Evolutionary conservation across 2,888 invertebrate species (phyloP).

Genomic region (Ophraella communa): DNA sequence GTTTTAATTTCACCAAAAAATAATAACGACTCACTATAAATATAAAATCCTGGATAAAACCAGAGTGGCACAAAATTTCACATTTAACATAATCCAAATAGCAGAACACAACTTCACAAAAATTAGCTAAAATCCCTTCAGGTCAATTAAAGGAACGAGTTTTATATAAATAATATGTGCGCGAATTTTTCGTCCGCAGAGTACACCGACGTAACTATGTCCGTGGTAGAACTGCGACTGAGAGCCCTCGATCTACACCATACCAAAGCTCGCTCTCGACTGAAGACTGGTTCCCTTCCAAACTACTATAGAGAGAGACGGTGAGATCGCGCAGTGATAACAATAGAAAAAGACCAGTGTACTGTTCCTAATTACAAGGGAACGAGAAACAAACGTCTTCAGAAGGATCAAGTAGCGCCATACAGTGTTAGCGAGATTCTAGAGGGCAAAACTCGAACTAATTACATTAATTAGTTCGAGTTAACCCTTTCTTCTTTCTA

Average conservation of each 20-base stretch:
- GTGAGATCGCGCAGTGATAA: slow-evolving; percentile 39
- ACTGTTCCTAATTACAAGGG: slow-evolving; percentile 57
- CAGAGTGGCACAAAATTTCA: not conserved
- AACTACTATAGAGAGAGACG: slow-evolving; percentile 50
- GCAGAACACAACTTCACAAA: not conserved
- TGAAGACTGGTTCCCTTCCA: slow-evolving; percentile 58
- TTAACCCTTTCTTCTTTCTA: slow-evolving; percentile 38
- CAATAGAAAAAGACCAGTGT: slow-evolving; percentile 46
- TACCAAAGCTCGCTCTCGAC: slow-evolving; percentile 56
- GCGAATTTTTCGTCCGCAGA: not conserved
- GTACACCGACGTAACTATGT: slow-evolving; percentile 24
- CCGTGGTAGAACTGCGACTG: slow-evolving; percentile 45
- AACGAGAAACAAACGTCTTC: slow-evolving; percentile 60
- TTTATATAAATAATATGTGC: not conserved
- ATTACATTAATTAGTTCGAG: slow-evolving; percentile 56
- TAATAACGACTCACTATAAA: not conserved
- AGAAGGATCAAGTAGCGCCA: slow-evolving; percentile 58
- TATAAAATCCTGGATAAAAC: not conserved
- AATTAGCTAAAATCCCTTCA: not conserved
- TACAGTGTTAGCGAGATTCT: slow-evolving; percentile 57
- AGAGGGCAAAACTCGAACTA: slow-evolving; percentile 56
- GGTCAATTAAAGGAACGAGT: not conserved
- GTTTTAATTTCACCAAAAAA: slow-evolving; percentile 9
- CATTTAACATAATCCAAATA: not conserved
- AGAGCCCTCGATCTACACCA: slow-evolving; percentile 48